Evolutionary conservation across 2,113 vertebrate genomes (phyloP), one percentile per base, ranked within the genome.

Genomic region (Australoheros scitulus): DNA sequence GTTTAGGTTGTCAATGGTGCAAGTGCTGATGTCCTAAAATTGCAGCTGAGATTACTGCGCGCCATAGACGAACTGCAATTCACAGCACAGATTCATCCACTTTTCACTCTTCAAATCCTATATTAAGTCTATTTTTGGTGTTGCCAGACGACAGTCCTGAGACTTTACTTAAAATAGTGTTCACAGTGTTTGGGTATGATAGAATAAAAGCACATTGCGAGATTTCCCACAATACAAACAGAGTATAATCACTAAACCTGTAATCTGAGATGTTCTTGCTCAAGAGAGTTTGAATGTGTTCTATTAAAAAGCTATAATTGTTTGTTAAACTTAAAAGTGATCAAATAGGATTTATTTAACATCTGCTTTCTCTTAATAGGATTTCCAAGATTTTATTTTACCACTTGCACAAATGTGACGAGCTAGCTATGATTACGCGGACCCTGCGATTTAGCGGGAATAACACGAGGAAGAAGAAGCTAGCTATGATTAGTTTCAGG

Each of bases 1-100:
- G 36, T 83, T 85, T 77, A 79, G 70, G 55, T 14, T 17, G 20
- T 36, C 5, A 2, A 34, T 81, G 81, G 82, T 72, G 61, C 20
- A 56, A 70, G 59, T 29, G 29, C 41, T 64, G 77, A 76, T 74
- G 74, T 79, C 55, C 63, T 59, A 65, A 79, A 89, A 64, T 84
- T 79, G 83, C 76, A 88, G 82, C 32, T 52, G 55, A 81, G 76
- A 86, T 86, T 70, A 65, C 43, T 77, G 72, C 82, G 72, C 76
- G 83, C 70, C 38, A 83, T 20, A 47, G n/a, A 65, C 29, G 74
- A 34, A 18, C 58, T 77, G 76, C 88, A n/a, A 82, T 82, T 92
- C 82, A 82, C 65, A 79, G 77, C 79, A 72, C 8, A 77, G 64
- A 81, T 84, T 86, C 64, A 80, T 36, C 60, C 6, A 79, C 14